Conservation (phyloP, 2,888 invertebrate genomes). For the Dasysyrphus albostriatus region DNA sequence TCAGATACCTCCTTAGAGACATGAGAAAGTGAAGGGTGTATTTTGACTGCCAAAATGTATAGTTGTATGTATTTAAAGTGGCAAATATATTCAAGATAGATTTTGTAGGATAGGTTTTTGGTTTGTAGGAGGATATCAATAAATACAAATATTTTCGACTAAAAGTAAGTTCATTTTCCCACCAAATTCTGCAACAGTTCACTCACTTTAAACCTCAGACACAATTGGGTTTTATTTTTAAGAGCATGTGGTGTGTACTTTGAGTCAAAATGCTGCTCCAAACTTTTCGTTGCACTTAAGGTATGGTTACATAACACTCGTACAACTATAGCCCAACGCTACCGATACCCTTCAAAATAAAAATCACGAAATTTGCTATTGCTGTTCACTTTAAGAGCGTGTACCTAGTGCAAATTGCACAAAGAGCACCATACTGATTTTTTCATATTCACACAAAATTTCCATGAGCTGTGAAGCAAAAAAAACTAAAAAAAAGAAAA, state of each 20-base stretch:
- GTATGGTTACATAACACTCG: not conserved
- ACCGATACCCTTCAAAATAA: not conserved
- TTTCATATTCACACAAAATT: conserved; percentile 8
- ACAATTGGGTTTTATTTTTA: too few relatives aligned
- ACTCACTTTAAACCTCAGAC: too few relatives aligned
- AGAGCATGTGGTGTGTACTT: too few relatives aligned
- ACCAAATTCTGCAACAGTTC: too few relatives aligned
- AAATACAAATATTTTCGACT: too few relatives aligned
- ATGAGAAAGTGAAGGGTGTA: not conserved
- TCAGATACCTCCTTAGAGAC: not conserved
- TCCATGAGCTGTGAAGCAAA: not conserved
- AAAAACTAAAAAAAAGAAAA: not conserved
- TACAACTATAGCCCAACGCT: not conserved
- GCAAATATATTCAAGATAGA: not conserved
- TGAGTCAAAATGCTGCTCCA: too few relatives aligned
- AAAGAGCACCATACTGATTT: conserved; percentile 30
- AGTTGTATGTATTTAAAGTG: conserved; percentile 56
- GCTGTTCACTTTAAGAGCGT: conserved; percentile 1
- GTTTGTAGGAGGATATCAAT: too few relatives aligned
- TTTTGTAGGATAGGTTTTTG: too few relatives aligned
- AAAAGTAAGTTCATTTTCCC: too few relatives aligned
- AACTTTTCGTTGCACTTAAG: too few relatives aligned
- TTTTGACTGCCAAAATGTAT: not conserved
- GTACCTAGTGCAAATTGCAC: conserved; percentile 45
- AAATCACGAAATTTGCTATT: conserved; percentile 4